phyloP scores from a whole-genome alignment of 2,113 vertebrate genomes.

The Eurypyga helias region DNA sequence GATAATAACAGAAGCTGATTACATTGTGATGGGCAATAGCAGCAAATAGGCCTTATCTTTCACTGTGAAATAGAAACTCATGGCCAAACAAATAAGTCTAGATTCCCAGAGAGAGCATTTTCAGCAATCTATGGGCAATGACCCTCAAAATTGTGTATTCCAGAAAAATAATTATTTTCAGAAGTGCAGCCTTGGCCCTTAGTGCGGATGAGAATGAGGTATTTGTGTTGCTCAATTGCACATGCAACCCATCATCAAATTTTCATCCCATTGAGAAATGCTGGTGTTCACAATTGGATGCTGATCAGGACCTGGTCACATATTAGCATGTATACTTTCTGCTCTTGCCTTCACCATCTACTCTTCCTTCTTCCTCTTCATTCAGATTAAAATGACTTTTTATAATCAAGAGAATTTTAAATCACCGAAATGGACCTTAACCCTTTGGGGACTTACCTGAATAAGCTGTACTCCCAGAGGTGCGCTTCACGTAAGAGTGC shows the following conservation, averaged over 20 bases:
- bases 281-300: background rate
- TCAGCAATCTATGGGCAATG: conserved; percentile 57
- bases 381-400: background rate
- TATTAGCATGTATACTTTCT: background rate
- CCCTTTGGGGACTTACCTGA: background rate
- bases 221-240: conserved; percentile 51
- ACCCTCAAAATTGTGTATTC: conserved; percentile 64
- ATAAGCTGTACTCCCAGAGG: background rate
- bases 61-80: conserved; percentile 52
- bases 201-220: background rate
- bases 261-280: background rate
- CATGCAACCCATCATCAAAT: background rate
- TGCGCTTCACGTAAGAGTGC: background rate
- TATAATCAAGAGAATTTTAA: background rate
- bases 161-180: conserved; percentile 43
- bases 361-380: background rate
- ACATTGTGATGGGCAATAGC: conserved; percentile 57
- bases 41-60: conserved; percentile 61
- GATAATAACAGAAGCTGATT: conserved; percentile 65
- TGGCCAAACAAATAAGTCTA: conserved; percentile 47
- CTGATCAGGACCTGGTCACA: background rate
- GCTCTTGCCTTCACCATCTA: background rate
- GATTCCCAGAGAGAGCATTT: conserved; percentile 19
- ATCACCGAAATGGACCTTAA: background rate
- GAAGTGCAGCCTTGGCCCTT: background rate